Evolutionary conservation across 1,140 invertebrate genomes (phyloP).

Genomic region (Drosophila jambulina): DNA sequence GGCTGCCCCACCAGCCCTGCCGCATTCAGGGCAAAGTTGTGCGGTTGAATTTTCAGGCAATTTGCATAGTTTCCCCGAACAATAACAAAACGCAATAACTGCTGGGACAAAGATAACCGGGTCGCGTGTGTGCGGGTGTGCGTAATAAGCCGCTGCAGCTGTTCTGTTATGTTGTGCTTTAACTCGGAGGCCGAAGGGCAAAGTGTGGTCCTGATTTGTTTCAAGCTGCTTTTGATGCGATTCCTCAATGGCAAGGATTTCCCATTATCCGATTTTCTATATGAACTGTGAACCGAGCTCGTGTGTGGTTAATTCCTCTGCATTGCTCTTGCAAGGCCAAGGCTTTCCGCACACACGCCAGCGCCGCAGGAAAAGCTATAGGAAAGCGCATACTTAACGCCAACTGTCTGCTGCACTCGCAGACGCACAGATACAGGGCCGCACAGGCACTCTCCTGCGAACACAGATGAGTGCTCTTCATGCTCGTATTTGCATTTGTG

Average conservation of each 20-base stretch:
- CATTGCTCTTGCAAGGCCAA: constrained; percentile 28
- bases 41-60: constrained; percentile 41
- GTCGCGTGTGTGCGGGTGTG: constrained; percentile 14
- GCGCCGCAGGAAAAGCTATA: not conserved
- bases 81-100: constrained; percentile 44
- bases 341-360: not conserved
- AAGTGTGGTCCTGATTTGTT: constrained; percentile 9
- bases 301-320: constrained; percentile 25
- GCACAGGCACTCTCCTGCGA: constrained; percentile 18
- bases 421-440: not conserved
- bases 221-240: constrained; percentile 4
- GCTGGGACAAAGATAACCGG: constrained; percentile 22
- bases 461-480: constrained; percentile 38
- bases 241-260: constrained; percentile 2
- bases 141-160: constrained; percentile 35
- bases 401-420: constrained; percentile 43
- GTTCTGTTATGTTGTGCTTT: constrained; percentile 7
- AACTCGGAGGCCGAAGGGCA: not conserved
- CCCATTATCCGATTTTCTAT: constrained; percentile 11
- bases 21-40: constrained; percentile 43
- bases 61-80: constrained; percentile 47
- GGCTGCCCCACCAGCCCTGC: constrained; percentile 16
- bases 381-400: constrained; percentile 44
- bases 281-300: constrained; percentile 13
- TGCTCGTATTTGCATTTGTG: constrained; percentile 54